phyloP scores from a whole-genome alignment of 2,113 vertebrate genomes.

The Cettia cetti region DNA sequence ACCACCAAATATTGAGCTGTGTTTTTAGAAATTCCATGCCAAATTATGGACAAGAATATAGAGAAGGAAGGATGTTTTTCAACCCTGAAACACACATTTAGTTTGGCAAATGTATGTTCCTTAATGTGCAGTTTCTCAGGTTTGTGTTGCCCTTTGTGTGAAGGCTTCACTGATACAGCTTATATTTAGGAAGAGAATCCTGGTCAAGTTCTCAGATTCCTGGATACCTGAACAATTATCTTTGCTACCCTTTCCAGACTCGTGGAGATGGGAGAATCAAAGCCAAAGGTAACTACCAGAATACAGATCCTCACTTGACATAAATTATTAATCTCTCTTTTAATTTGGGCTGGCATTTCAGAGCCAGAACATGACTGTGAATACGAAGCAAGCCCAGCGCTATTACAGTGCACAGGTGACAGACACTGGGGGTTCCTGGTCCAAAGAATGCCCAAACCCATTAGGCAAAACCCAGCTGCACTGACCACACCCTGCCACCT shows the following conservation, averaged over 20 bases:
- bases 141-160: neutral
- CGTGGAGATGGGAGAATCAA: neutral
- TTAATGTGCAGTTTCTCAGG: neutral
- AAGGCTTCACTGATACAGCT: neutral
- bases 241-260: neutral
- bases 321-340: neutral
- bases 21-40: neutral
- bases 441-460: neutral
- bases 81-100: neutral
- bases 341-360: neutral
- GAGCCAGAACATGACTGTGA: neutral
- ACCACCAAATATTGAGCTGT: neutral
- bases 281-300: neutral
- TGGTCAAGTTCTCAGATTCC: neutral
- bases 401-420: accelerated
- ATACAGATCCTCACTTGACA: neutral
- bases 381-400: accelerated
- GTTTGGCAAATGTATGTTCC: neutral
- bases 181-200: neutral
- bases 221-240: neutral
- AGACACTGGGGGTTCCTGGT: accelerated
- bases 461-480: neutral
- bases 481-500: neutral
- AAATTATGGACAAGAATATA: neutral
- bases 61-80: neutral